Conservation (phyloP, 2,113 vertebrate species). For the Enhydra lutris region DNA sequence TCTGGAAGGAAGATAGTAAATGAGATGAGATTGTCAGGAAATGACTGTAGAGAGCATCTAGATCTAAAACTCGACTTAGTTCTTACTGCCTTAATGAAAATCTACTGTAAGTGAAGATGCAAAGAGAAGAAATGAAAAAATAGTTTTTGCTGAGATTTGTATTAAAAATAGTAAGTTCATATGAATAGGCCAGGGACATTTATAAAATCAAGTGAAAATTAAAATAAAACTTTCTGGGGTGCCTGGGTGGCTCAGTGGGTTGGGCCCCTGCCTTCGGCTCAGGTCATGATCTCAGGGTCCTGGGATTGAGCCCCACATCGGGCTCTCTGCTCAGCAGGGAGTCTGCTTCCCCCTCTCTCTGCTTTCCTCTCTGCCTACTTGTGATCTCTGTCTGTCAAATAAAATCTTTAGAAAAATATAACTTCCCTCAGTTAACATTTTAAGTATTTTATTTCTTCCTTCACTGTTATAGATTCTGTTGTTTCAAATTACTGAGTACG, state of each 20-base stretch:
- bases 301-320: no score
- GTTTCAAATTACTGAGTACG: neutral
- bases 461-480: neutral
- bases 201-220: neutral
- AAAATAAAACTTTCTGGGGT: neutral
- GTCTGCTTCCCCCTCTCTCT: no score
- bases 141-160: neutral
- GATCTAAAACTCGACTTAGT: neutral
- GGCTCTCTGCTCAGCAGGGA: no score
- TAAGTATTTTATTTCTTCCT: neutral
- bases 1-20: neutral
- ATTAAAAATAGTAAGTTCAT: neutral
- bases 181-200: neutral
- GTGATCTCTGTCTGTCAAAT: no score
- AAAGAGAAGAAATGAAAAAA: neutral
- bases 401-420: neutral
- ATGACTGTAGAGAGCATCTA: neutral
- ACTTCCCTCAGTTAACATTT: neutral
- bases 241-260: no score
- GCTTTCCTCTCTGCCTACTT: no score
- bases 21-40: neutral
- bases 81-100: neutral
- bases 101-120: neutral
- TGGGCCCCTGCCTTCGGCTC: no score
- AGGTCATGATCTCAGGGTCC: no score